Conservation (phyloP, 2,113 vertebrate genomes). For the Aspidoscelis tigris region DNA sequence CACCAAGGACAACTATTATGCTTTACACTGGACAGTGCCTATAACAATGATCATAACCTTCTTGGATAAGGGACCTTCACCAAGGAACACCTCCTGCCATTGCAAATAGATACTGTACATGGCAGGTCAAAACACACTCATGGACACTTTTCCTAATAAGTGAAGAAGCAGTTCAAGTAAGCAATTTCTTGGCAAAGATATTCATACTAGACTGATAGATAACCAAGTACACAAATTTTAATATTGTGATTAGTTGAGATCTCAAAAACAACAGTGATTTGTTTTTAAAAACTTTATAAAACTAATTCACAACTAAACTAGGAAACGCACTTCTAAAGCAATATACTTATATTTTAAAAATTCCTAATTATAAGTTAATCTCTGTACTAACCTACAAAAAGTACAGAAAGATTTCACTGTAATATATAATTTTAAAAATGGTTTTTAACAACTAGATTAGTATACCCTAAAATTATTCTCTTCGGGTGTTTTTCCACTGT, state of each 20-base stretch:
- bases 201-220: too few species aligned
- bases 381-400: not conserved
- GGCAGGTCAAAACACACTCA: too few species aligned
- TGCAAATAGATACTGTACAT: too few species aligned
- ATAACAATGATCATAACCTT: too few species aligned
- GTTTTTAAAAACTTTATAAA: slow-evolving; percentile 40
- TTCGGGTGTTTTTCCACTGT: not conserved
- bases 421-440: not conserved
- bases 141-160: too few species aligned
- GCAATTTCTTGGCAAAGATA: too few species aligned
- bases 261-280: slow-evolving; percentile 37
- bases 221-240: slow-evolving; percentile 14
- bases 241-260: slow-evolving; percentile 42
- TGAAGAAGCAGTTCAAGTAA: too few species aligned
- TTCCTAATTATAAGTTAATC: not conserved
- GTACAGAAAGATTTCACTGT: slow-evolving; percentile 3
- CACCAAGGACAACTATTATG: too few species aligned
- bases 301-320: not conserved
- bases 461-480: not conserved
- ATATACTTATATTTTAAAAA: not conserved
- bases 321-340: not conserved
- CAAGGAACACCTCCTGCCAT: too few species aligned
- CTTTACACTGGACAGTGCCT: too few species aligned
- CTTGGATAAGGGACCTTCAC: too few species aligned
- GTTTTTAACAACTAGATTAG: not conserved